Evolutionary conservation across 2,888 invertebrate genomes (phyloP).

Genomic region (Dryocosmus kuriphilus): DNA sequence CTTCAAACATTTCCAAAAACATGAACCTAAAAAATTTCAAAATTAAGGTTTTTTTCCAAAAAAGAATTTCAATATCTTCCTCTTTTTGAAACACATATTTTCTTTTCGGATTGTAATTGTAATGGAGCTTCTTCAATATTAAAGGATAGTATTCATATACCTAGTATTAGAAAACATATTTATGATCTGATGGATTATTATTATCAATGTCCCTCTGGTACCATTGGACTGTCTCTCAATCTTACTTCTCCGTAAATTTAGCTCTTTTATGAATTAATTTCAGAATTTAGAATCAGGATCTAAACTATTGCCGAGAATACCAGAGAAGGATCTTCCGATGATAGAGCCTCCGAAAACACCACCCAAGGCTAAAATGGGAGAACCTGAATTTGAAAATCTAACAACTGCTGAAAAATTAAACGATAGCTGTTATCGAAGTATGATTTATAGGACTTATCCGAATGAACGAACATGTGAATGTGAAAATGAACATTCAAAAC

Average conservation of each 20-base stretch:
- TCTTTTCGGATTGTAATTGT: conserved; percentile 49
- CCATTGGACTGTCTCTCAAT: conserved; percentile 59
- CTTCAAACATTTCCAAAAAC: not conserved
- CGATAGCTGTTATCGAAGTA: conserved; percentile 63
- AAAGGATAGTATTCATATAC: conserved; percentile 46
- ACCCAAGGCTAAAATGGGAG: conserved; percentile 57
- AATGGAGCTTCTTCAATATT: conserved; percentile 52
- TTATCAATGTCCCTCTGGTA: conserved; percentile 58
- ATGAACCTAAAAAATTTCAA: conserved; percentile 20
- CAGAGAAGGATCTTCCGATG: not conserved
- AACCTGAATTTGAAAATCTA: conserved; percentile 63
- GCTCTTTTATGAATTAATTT: conserved; percentile 50
- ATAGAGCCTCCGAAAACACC: conserved; percentile 59
- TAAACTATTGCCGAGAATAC: not conserved
- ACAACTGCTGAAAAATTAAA: conserved; percentile 71
- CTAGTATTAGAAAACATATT: conserved; percentile 51
- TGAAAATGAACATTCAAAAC: not conserved
- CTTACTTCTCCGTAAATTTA: conserved; percentile 62
- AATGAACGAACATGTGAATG: conserved; percentile 68
- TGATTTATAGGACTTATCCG: conserved; percentile 65
- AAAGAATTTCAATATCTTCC: not conserved
- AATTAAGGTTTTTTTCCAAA: not conserved
- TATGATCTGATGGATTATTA: conserved; percentile 56
- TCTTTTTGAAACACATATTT: not conserved
- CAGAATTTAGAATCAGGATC: conserved; percentile 53